Base-by-base conservation (phyloP, 2,113 vertebrate species). In the Electrona antarctica region DNA sequence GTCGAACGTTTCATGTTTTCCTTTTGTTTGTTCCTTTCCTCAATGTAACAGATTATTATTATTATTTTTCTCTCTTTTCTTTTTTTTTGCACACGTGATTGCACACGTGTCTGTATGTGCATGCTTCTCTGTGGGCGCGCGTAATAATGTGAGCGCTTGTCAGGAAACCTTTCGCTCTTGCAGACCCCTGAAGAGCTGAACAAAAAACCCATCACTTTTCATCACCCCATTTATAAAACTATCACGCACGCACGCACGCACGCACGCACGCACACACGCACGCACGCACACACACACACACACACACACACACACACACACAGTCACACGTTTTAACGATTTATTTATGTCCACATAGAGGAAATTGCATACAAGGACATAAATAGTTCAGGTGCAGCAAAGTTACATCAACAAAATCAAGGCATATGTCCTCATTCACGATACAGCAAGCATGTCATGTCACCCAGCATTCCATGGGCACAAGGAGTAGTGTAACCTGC, bases 101-200 rank as follows among this genome's bases (percentile, higher is more conserved):
- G 21, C 21, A 21, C 33, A 41, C 33, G 5, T 46, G 12, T 61
- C 29, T 61, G 11, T 8, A 4, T 46, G 59, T 45, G 29, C 1
- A 49, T 65, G 63, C 8, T 10, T 29, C 14, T 52, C 47, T 50
- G 47, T 29, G 63, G 28, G 47, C 7, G 48, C 4, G 48, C 13
- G 51, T n/a, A 14, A 4, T 59, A 14, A 4, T 59, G 72, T 60
- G 83, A 48, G 80, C 76, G 83, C 78, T 85, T 87, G 87, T 90
- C 88, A 88, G 72, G 67, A 76, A 82, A 74, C 80, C 80, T 78
- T 71, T 89, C 76, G 82, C 74, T 71, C 79, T 74, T 33, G 74
- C 51, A 80, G 75, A 61, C 83, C 69, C 80, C 81, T 73, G 74
- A 79, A 79, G 79, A 85, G 78, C 80, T 52, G 46, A 69, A 73